A percentile compares a stretch with the other conserved stretches of the same genome.
These are phyloP conservation scores for Dascillus cervinus DNA, from an alignment of 2,888 invertebrate genomes.

Conservation along the genomic window DNA sequence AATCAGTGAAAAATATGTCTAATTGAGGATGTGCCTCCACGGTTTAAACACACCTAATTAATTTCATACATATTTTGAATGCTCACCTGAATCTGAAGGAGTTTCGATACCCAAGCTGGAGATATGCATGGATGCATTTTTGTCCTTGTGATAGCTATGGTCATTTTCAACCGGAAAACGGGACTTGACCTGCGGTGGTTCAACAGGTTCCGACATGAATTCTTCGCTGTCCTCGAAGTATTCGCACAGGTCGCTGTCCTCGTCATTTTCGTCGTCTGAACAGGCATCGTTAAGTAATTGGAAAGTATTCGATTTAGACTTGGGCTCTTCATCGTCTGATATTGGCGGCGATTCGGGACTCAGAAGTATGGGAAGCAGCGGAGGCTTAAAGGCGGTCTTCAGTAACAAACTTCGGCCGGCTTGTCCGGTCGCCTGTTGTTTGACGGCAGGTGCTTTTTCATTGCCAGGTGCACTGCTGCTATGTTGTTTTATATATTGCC, in stretches of 20 bases:
- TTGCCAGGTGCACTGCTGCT: conserved; percentile 13
- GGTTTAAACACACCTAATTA: background rate
- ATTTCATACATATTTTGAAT: too few relatives aligned
- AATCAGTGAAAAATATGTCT: too few relatives aligned
- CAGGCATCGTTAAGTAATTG: conserved; percentile 32
- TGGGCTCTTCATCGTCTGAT: conserved; percentile 39
- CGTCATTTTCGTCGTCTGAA: conserved; percentile 30
- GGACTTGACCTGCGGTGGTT: conserved; percentile 15
- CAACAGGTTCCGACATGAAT: conserved; percentile 14
- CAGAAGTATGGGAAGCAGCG: conserved; percentile 6
- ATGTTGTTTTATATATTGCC: conserved; percentile 17
- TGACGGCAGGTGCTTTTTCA: conserved; percentile 27
- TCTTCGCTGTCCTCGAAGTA: conserved; percentile 32
- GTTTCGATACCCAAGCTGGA: conserved; percentile 74
- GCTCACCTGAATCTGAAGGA: conserved; percentile 84
- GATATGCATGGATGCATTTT: conserved; percentile 46
- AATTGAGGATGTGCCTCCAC: too few relatives aligned
- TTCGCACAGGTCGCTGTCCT: conserved; percentile 33
- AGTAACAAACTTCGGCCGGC: conserved; percentile 37
- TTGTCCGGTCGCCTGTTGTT: conserved; percentile 23
- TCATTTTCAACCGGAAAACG: conserved; percentile 40
- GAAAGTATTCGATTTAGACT: conserved; percentile 19
- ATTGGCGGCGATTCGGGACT: conserved; percentile 35
- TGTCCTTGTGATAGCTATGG: conserved; percentile 65
- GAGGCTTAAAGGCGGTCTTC: conserved; percentile 22